Evolutionary conservation across 1,140 invertebrate genomes (phyloP).

Genomic region (Heliconius eleuchia): DNA sequence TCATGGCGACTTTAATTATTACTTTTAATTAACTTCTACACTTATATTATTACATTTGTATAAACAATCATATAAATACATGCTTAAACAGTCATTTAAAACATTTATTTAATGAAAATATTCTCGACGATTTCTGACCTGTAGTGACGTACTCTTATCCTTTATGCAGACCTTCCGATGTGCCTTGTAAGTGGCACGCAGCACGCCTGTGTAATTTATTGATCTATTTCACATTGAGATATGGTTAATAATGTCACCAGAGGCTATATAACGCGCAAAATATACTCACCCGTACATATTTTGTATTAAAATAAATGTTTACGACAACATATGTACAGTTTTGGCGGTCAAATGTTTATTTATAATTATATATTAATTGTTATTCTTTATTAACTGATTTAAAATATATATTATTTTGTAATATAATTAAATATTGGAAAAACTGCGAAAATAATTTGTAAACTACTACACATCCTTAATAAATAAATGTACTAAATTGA

Average conservation of each 20-base stretch:
- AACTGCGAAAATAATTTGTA: not conserved
- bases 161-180: constrained; percentile 38
- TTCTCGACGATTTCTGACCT: constrained; percentile 13
- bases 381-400: not conserved
- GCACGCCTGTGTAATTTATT: constrained; percentile 34
- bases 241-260: constrained; percentile 16
- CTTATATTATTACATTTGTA: not conserved
- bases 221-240: constrained; percentile 31
- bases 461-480: not conserved
- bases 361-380: not conserved
- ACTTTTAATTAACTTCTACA: no score
- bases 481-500: constrained; percentile 1
- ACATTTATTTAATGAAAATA: constrained; percentile 2
- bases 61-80: not conserved
- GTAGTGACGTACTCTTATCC: constrained; percentile 32
- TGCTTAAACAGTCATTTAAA: not conserved
- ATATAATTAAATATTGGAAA: not conserved
- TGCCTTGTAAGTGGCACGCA: constrained; percentile 34
- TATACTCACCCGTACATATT: not conserved
- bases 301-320: constrained; percentile 1
- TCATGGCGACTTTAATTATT: no score
- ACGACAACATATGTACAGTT: not conserved
- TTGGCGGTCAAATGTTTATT: not conserved
- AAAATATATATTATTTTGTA: not conserved
- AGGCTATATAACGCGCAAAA: constrained; percentile 2